Evolutionary conservation across 2,113 vertebrate species (phyloP).

Genomic region (Carettochelys insculpta): DNA sequence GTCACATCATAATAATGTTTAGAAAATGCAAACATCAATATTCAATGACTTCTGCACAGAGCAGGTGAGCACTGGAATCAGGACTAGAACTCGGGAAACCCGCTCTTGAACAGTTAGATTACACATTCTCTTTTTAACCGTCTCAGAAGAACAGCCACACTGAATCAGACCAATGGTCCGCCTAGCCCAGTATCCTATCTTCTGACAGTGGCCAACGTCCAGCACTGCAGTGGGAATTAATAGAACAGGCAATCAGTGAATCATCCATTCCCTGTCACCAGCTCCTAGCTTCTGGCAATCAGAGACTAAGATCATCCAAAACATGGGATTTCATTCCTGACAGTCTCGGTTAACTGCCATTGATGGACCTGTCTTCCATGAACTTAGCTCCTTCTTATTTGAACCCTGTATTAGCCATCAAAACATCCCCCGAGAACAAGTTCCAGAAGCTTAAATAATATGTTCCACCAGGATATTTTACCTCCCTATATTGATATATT

Average conservation of each 20-base stretch:
- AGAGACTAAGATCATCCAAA: not conserved
- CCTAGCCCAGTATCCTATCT: not conserved
- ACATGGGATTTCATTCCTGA: not conserved
- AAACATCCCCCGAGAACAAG: not conserved
- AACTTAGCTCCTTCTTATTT: not conserved
- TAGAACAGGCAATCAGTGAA: not conserved
- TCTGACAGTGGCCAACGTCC: not conserved
- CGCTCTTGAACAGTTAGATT: not conserved
- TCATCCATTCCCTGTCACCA: not conserved
- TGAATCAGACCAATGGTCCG: not conserved
- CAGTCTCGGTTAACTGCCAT: not conserved
- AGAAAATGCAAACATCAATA: not conserved
- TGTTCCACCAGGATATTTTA: accelerated
- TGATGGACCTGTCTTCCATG: not conserved
- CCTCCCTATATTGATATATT: not conserved
- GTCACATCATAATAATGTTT: conserved; percentile 21
- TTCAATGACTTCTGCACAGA: conserved; percentile 1
- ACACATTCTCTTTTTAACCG: not conserved
- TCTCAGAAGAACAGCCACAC: not conserved
- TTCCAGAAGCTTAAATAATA: not conserved
- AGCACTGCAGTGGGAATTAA: not conserved
- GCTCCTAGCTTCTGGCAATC: not conserved
- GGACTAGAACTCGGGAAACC: not conserved
- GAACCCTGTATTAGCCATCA: not conserved
- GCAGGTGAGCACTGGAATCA: not conserved